A percentile compares a stretch with the other conserved stretches of the same genome.
Evolutionary conservation across 2,797 vertebrate species (phyloP).

Genomic region (Acanthurus lineatus): DNA sequence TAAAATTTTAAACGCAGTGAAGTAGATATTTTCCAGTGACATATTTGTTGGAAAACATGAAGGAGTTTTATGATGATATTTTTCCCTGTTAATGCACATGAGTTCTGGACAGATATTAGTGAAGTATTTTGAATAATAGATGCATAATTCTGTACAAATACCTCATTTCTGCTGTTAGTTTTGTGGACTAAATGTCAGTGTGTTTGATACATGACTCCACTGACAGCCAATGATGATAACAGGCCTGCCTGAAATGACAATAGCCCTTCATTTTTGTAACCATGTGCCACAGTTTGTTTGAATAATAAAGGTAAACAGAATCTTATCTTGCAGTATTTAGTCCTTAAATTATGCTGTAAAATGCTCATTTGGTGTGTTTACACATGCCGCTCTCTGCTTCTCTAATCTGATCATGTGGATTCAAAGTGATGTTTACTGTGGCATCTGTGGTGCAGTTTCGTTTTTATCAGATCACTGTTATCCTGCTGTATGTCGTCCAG

Average conservation of each 20-base stretch:
- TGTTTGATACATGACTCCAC: background rate
- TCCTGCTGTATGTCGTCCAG: background rate
- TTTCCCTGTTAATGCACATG: background rate
- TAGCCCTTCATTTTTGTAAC: background rate
- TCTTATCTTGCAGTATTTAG: background rate
- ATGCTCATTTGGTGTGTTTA: constrained; percentile 26
- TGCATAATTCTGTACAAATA: background rate
- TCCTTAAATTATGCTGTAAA: background rate
- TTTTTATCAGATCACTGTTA: constrained; percentile 25
- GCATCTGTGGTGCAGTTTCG: constrained; percentile 6
- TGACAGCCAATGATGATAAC: background rate
- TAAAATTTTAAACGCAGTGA: constrained; percentile 3
- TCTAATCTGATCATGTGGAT: constrained; percentile 15
- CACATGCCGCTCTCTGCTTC: background rate
- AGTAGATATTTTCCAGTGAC: background rate
- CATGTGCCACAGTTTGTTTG: background rate
- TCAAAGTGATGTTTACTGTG: constrained; percentile 8
- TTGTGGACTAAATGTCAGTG: background rate
- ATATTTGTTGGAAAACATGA: background rate
- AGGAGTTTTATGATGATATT: background rate
- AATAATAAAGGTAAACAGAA: constrained; percentile 4
- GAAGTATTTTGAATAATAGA: background rate
- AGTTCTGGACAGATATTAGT: background rate
- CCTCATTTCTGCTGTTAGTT: background rate
- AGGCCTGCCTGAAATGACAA: background rate